Conservation (phyloP, 1,140 invertebrate genomes). For the Drosophila pallidifrons region DNA sequence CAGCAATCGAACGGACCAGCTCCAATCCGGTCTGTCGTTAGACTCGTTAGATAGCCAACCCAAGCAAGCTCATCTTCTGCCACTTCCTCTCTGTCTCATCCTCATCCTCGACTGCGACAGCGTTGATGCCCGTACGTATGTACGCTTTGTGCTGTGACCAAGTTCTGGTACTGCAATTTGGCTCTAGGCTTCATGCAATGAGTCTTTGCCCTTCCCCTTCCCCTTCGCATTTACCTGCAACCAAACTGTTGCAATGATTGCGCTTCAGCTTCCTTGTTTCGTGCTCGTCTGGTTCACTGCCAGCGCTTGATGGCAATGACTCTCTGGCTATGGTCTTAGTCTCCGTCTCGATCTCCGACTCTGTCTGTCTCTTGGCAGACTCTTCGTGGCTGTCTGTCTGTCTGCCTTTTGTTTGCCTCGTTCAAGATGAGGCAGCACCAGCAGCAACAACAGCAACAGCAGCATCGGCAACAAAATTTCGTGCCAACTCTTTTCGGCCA, state of each 20-base stretch:
- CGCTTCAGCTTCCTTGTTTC: slow-evolving; percentile 76
- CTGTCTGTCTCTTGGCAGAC: slow-evolving; percentile 19
- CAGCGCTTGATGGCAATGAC: slow-evolving; percentile 77
- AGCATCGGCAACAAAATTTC: slow-evolving; percentile 16
- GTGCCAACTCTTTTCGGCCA: slow-evolving; percentile 11
- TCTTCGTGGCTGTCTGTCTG: slow-evolving; percentile 25
- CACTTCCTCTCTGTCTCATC: not conserved
- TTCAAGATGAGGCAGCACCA: slow-evolving; percentile 25
- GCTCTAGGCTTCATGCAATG: slow-evolving; percentile 41
- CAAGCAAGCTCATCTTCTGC: slow-evolving; percentile 50
- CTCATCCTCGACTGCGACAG: not conserved
- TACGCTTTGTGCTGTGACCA: slow-evolving; percentile 53
- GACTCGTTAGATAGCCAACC: slow-evolving; percentile 70
- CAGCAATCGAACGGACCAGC: slow-evolving; percentile 47
- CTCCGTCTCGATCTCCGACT: slow-evolving; percentile 11
- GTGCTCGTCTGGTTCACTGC: slow-evolving; percentile 73
- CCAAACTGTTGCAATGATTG: slow-evolving; percentile 45
- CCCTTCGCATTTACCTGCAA: slow-evolving; percentile 2
- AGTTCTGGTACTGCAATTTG: slow-evolving; percentile 74
- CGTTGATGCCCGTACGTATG: slow-evolving; percentile 8
- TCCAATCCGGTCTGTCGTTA: slow-evolving; percentile 66
- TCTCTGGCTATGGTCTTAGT: slow-evolving; percentile 49
- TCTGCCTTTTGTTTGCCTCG: slow-evolving; percentile 31
- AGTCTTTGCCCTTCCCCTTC: slow-evolving; percentile 1
- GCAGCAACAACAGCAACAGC: not conserved